Evolutionary conservation across 1,140 invertebrate genomes (phyloP), one percentile per base, ranked within the genome.

Genomic region (Fopius arisanus): DNA sequence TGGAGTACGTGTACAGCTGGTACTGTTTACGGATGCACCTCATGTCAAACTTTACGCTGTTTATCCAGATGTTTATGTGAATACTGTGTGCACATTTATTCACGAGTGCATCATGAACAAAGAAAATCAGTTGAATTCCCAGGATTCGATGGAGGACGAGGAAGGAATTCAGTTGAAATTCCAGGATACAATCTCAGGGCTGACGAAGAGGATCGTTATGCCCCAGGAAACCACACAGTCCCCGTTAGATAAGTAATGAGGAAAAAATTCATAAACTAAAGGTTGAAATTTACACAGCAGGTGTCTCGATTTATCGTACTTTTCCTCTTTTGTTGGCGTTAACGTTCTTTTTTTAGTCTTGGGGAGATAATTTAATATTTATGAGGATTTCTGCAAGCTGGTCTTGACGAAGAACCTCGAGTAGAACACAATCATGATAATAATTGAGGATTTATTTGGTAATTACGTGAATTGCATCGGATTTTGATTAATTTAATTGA

Each of bases 21-120:
- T 92, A 9, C 89, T 91, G 29, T 94, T 92, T 81, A 90, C 92
- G 33, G 90, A 92, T 78, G 93, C 92, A 3, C 89, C 91, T 23
- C 93, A 94, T 83, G 93, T 94, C 0, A 91, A 92, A 76, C 93
- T 94, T 78, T 90, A 90, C 75, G 86, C 86, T 23, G 87, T 89
- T 28, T 90, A 94, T 79, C 88, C 88, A 19, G 89, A 92, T 29
- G 88, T 90, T 40, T 94, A 94, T 80, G 85, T 91, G 1, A 89
- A 90, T 41, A 89, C 88, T 31, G 90, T 92, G 7, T 90, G 87
- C 77, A 88, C 83, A 59, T 93, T 93, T 78, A 87, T 92, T 1
- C 89, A 90, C 65, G 89, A 89, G 77, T 92, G 91, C 77, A 78
- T 92, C 73, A 77, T 74, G 33, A 41, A 65, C n/a, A 65, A 21